Percentiles rank a stretch among this genome's conserved stretches.
phyloP scores from a whole-genome alignment of 2,888 invertebrate species.

The Dysmachus trigonus region DNA sequence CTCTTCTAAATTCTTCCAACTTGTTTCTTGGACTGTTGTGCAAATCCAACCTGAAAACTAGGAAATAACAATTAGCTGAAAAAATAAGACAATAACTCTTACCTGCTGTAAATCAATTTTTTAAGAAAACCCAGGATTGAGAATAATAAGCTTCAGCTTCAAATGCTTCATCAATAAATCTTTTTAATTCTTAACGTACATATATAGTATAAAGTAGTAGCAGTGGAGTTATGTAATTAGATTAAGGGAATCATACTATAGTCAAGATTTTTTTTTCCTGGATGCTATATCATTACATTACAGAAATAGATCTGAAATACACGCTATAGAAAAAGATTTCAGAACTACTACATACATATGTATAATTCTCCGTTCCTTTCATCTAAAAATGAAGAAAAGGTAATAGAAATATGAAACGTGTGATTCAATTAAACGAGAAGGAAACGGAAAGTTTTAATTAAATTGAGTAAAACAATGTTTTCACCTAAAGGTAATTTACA shows the following conservation, averaged over 20 bases:
- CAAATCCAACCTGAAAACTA: neutral
- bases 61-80: neutral
- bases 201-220: constrained; percentile 35
- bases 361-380: neutral
- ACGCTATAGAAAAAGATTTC: neutral
- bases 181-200: constrained; percentile 47
- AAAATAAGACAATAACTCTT: neutral
- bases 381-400: neutral
- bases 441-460: neutral
- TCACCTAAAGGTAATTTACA: constrained; percentile 15
- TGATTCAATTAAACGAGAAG: neutral
- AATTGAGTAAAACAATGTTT: neutral
- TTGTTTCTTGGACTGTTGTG: neutral
- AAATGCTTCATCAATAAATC: constrained; percentile 46
- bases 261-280: neutral
- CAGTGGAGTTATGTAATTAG: neutral
- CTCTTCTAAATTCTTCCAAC: too few relatives aligned
- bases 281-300: neutral
- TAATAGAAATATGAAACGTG: neutral
- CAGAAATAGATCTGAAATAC: neutral
- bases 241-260: constrained; percentile 8
- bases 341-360: constrained; percentile 1
- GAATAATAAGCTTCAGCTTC: neutral
- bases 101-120: neutral
- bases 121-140: neutral